Evolutionary conservation across 2,888 invertebrate genomes (phyloP).

Genomic region (Sericinus montela): DNA sequence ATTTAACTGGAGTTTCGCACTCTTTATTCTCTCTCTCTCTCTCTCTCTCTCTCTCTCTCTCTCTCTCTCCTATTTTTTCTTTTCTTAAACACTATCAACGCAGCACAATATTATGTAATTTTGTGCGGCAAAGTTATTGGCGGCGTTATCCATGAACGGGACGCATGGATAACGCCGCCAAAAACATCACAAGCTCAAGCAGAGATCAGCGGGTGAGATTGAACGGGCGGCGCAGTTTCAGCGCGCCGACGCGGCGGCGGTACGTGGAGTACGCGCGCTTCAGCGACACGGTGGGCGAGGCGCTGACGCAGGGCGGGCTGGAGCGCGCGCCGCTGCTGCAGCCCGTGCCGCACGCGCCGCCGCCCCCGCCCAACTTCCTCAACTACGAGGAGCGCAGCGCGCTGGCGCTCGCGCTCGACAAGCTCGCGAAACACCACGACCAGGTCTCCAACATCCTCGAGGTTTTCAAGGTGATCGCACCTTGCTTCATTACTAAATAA

Average conservation of each 20-base stretch:
- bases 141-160: too few relatives aligned
- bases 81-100: too few relatives aligned
- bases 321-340: conserved; percentile 83
- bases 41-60: too few relatives aligned
- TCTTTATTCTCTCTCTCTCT: too few relatives aligned
- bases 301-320: conserved; percentile 82
- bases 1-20: too few relatives aligned
- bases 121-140: too few relatives aligned
- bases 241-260: conserved; percentile 79
- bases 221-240: conserved; percentile 77
- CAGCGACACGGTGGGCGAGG: conserved; percentile 83
- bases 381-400: conserved; percentile 85
- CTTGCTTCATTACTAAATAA: too few relatives aligned
- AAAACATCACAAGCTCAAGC: too few relatives aligned
- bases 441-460: conserved; percentile 84
- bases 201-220: too few relatives aligned
- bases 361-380: conserved; percentile 82
- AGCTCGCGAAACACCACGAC: conserved; percentile 82
- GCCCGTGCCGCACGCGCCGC: conserved; percentile 85
- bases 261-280: conserved; percentile 84
- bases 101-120: too few relatives aligned
- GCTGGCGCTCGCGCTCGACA: conserved; percentile 83
- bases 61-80: too few relatives aligned
- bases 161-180: too few relatives aligned
- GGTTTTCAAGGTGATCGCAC: conserved; percentile 80